Evolutionary conservation across 2,113 vertebrate genomes (phyloP), one percentile per base, ranked within the genome.

Genomic region (Chloebia gouldiae): DNA sequence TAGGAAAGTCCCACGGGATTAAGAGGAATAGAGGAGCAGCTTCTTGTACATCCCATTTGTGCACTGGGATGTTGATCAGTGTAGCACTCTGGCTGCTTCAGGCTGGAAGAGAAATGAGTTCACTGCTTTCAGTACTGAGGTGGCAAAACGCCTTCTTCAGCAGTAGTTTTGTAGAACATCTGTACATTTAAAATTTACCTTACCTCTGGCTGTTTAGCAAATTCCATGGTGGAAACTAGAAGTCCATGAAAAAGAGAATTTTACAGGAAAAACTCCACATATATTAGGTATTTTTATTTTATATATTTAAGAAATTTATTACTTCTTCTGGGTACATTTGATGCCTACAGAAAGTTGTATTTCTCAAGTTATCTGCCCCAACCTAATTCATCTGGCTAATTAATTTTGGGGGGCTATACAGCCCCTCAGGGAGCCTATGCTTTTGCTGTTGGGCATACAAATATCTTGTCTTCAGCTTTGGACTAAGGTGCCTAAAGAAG

Each of bases 61-160:
- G 54, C 8, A 3, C 7, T 83, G n/a, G 0, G 0, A 5, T 15
- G 31, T 15, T 4, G 9, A 21, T 70, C 64, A 50, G 11, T 10
- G 60, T 17, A 66, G 23, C 18, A 7, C 47, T 23, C 6, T 0
- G 21, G 33, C 31, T 9, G 5, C 42, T 45, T 59, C 18, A 70
- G n/a, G 33, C 37, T 81, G 39, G 50, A 33, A 66, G 35, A 66
- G 76, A 53, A 92, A 49, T 37, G 23, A 17, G 14, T 25, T 39
- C 6, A 1, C 31, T 77, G 25, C 47, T 83, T 81, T 70, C 2
- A 3, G 1, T 33, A 40, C 42, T 40, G 22, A 75, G 51, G 44
- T n/a, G 24, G 18, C 23, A 33, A 54, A 81, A 78, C 0, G 3
- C 13, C 57, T 92, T 47, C 47, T 86, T 70, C 35, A 70, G 57